Conservation (phyloP, 2,888 invertebrate genomes). For the Strigamia maritima region DNA sequence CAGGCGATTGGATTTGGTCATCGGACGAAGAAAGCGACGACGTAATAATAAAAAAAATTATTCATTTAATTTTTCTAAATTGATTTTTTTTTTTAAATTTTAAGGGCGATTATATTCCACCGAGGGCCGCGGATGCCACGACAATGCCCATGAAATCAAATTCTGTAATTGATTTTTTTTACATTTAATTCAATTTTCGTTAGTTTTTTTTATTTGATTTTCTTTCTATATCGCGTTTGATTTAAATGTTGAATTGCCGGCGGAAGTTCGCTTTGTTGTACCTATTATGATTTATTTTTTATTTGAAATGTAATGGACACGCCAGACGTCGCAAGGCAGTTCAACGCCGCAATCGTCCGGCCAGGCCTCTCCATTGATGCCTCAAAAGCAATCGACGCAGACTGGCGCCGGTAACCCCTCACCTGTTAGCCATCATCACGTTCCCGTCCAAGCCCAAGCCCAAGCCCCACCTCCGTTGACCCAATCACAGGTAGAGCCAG, state of each 20-base stretch:
- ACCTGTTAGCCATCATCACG: not conserved
- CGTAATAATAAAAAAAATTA: not conserved
- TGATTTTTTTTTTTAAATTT: not conserved
- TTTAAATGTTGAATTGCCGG: not conserved
- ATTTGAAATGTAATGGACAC: not conserved
- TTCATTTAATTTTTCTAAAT: not conserved
- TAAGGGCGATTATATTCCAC: not conserved
- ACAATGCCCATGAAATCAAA: not conserved
- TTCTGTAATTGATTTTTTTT: constrained; percentile 34
- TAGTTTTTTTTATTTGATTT: not conserved
- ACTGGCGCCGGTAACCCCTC: not conserved
- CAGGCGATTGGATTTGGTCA: constrained; percentile 98
- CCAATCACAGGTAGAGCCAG: constrained; percentile 39
- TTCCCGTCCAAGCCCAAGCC: not conserved
- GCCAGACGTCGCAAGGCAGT: not conserved
- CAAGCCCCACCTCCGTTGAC: constrained; percentile 51
- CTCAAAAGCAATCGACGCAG: not conserved
- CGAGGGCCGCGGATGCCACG: constrained; percentile 8
- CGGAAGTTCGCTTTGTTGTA: not conserved
- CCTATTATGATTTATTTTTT: not conserved
- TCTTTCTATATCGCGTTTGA: not conserved
- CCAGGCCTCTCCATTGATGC: not conserved
- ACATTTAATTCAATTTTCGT: not conserved
- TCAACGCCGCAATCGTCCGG: constrained; percentile 17
- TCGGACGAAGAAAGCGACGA: constrained; percentile 68